phyloP scores from a whole-genome alignment of 2,888 invertebrate genomes.

The Carcina quercana region DNA sequence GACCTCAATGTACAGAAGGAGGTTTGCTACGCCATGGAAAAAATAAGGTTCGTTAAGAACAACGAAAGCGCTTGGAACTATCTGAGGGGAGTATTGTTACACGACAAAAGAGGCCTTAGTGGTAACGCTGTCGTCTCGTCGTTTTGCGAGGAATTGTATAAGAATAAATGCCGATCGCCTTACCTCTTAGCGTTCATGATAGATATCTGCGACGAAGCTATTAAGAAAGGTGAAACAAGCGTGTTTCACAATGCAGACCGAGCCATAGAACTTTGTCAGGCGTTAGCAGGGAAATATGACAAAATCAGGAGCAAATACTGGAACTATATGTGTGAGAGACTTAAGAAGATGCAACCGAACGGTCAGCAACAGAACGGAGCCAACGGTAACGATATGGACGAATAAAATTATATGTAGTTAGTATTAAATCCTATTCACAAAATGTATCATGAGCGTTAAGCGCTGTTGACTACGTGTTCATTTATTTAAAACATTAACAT shows the following conservation, averaged over 20 bases:
- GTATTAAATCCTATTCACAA: no score
- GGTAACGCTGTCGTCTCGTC: constrained; percentile 77
- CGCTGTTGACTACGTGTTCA: no score
- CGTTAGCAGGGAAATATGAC: constrained; percentile 85
- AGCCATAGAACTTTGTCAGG: constrained; percentile 83
- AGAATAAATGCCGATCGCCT: constrained; percentile 82
- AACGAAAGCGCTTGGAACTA: constrained; percentile 99
- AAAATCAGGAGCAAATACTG: constrained; percentile 91
- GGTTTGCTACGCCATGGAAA: constrained; percentile 85
- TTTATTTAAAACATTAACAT: no score
- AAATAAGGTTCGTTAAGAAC: constrained; percentile 87
- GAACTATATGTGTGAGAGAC: constrained; percentile 80
- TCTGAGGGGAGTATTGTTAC: constrained; percentile 82
- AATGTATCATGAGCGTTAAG: no score
- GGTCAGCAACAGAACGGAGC: constrained; percentile 24
- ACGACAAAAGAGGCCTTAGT: constrained; percentile 77
- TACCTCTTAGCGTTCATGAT: constrained; percentile 88
- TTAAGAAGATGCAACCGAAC: constrained; percentile 40
- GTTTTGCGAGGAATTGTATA: constrained; percentile 85
- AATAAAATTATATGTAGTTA: no score
- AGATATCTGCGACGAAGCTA: constrained; percentile 85
- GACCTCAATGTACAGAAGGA: constrained; percentile 85
- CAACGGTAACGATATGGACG: constrained; percentile 9
- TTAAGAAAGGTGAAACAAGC: constrained; percentile 70
- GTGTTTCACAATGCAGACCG: constrained; percentile 74